Evolutionary conservation across 2,797 vertebrate genomes (phyloP).

Genomic region (Mormyrops boulengeri): DNA sequence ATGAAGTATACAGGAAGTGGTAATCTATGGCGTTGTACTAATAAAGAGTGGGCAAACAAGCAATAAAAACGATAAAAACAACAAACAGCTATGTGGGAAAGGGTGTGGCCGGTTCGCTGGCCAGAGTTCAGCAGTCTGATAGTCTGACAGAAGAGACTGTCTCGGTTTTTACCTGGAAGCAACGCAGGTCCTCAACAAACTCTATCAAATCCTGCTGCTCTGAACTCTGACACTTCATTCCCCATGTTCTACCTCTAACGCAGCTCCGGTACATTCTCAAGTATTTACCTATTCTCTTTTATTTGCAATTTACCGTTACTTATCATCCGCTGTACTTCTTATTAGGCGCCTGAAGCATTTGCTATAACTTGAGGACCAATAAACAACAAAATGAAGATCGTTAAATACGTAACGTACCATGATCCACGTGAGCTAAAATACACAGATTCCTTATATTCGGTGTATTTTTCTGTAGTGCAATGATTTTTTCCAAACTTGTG

Average conservation of each 20-base stretch:
- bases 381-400: background rate
- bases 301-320: background rate
- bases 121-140: background rate
- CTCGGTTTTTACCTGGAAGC: background rate
- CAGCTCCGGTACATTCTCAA: background rate
- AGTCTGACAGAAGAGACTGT: background rate
- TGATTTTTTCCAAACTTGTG: slow-evolving; percentile 67
- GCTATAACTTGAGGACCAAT: background rate
- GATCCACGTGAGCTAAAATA: slow-evolving; percentile 89
- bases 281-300: background rate
- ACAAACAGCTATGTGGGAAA: background rate
- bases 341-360: background rate
- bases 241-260: background rate
- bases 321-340: background rate
- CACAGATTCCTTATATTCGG: slow-evolving; percentile 85
- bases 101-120: background rate
- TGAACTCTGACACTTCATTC: background rate
- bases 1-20: background rate
- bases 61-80: background rate
- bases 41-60: background rate
- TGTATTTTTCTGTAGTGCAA: slow-evolving; percentile 71
- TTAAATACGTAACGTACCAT: slow-evolving; percentile 65
- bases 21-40: background rate
- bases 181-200: background rate
- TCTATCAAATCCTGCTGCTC: background rate